phyloP scores from a whole-genome alignment of 2,113 vertebrate species.

The Cyanoramphus novaezelandiae region DNA sequence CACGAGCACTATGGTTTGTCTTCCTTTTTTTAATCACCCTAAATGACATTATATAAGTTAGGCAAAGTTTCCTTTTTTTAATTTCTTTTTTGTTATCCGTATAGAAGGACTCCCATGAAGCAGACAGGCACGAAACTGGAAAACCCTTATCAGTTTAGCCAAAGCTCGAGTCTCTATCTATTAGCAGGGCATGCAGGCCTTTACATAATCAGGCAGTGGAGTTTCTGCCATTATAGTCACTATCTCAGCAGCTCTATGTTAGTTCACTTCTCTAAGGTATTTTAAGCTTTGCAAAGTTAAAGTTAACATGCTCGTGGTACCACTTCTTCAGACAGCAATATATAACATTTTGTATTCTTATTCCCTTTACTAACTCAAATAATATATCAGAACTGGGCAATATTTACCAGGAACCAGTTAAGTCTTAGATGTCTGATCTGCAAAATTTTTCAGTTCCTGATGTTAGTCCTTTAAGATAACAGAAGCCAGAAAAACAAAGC shows the following conservation, averaged over 20 bases:
- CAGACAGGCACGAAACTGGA: conserved; percentile 53
- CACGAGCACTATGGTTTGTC: not conserved
- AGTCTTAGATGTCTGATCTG: not conserved
- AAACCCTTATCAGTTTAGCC: conserved; percentile 61
- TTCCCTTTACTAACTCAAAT: not conserved
- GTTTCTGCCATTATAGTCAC: not conserved
- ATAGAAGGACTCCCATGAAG: conserved; percentile 7
- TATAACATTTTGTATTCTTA: not conserved
- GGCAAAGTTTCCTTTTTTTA: conserved; percentile 12
- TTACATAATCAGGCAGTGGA: not conserved
- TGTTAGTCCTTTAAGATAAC: not conserved
- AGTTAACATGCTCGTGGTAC: not conserved
- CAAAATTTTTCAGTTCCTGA: not conserved
- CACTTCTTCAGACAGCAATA: not conserved
- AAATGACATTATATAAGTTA: conserved; percentile 26
- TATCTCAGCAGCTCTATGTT: not conserved
- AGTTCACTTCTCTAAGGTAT: not conserved
- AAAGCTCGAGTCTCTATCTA: conserved; percentile 38
- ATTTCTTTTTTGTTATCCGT: conserved; percentile 42
- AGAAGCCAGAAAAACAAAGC: not conserved
- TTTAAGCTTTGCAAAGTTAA: not conserved
- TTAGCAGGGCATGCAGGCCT: not conserved
- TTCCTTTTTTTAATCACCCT: not conserved
- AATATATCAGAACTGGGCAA: not conserved
- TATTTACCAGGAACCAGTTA: not conserved